Percentiles rank a stretch among this genome's conserved stretches.
Conservation (phyloP, 2,797 vertebrate species). For the Kryptolebias ocellatus region DNA sequence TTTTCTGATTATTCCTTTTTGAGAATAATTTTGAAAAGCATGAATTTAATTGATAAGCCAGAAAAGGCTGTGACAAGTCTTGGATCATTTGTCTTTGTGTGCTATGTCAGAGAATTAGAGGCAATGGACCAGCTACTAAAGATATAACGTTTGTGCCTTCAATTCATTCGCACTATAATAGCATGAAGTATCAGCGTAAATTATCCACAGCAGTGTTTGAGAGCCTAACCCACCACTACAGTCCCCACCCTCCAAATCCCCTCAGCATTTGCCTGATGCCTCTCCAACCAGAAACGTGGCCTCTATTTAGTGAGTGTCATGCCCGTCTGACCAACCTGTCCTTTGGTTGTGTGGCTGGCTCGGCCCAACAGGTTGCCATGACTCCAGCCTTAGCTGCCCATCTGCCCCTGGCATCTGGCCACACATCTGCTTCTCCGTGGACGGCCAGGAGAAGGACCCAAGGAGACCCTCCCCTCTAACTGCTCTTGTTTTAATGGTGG, state of each 20-base stretch:
- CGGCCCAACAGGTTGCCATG: conserved; percentile 89
- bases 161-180: neutral
- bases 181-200: neutral
- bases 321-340: conserved; percentile 75
- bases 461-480: conserved; percentile 65
- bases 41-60: too few species aligned
- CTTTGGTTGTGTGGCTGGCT: conserved; percentile 82
- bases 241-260: neutral
- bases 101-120: neutral
- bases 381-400: conserved; percentile 78
- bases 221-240: neutral
- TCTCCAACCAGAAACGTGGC: conserved; percentile 13
- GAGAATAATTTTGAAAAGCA: too few species aligned
- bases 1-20: too few species aligned
- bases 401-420: conserved; percentile 79
- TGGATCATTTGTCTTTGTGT: too few species aligned
- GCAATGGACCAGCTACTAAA: neutral
- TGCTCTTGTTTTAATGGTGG: conserved; percentile 19
- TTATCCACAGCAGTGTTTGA: neutral
- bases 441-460: conserved; percentile 66
- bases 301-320: conserved; percentile 10
- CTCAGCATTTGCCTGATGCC: conserved; percentile 24
- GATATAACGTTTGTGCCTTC: neutral
- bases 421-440: conserved; percentile 69
- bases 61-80: too few species aligned